A percentile compares a stretch with the other conserved stretches of the same genome.
phyloP scores from a whole-genome alignment of 2,113 vertebrate species.

The Zosterops hypoxanthus region DNA sequence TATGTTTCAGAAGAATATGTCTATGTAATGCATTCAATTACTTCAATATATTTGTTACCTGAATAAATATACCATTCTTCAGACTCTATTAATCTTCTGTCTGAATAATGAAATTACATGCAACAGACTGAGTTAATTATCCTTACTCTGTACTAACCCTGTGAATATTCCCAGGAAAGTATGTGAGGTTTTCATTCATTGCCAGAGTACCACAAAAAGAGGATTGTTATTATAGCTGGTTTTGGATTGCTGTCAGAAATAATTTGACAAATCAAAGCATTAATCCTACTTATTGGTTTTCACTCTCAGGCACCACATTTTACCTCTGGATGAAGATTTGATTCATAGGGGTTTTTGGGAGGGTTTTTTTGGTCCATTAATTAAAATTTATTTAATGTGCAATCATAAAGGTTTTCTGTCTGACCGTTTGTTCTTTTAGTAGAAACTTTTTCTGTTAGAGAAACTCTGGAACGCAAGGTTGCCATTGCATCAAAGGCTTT shows the following conservation, averaged over 20 bases:
- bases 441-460: not conserved
- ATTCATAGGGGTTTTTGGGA: not conserved
- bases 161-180: not conserved
- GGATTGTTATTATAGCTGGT: not conserved
- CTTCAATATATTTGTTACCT: not conserved
- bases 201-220: not conserved
- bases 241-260: not conserved
- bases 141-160: not conserved
- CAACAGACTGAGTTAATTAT: not conserved
- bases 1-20: not conserved
- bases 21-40: not conserved
- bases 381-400: not conserved
- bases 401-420: not conserved
- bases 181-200: not conserved
- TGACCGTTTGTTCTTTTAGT: not conserved
- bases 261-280: not conserved
- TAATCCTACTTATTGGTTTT: not conserved
- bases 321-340: not conserved
- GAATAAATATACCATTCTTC: not conserved
- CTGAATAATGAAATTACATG: not conserved
- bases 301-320: not conserved
- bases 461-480: not conserved
- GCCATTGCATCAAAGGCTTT: not conserved
- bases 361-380: not conserved
- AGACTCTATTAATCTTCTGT: not conserved